Evolutionary conservation across 2,888 invertebrate species (phyloP).

Genomic region (Thera obeliscata): DNA sequence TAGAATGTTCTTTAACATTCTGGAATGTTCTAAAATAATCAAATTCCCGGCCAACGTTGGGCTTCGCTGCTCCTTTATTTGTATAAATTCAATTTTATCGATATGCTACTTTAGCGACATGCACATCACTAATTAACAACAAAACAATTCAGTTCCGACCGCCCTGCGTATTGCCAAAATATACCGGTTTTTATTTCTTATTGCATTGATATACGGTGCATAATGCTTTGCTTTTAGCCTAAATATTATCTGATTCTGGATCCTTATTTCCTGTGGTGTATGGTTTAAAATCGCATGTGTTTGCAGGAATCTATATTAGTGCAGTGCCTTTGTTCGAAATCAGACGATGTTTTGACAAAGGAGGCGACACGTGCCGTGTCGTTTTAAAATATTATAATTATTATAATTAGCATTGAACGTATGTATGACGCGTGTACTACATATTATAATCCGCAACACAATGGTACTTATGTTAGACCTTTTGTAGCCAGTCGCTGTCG

Average conservation of each 20-base stretch:
- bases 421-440: constrained; percentile 32
- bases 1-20: no score
- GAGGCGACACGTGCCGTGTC: constrained; percentile 48
- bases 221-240: constrained; percentile 10
- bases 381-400: constrained; percentile 34
- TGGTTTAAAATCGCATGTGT: constrained; percentile 12
- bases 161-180: constrained; percentile 28
- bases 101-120: constrained; percentile 19
- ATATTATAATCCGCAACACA: constrained; percentile 29
- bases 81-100: constrained; percentile 26
- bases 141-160: constrained; percentile 37
- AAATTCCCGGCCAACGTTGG: no score
- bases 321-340: constrained; percentile 44
- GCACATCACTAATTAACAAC: constrained; percentile 47
- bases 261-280: constrained; percentile 14
- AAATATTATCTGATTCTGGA: constrained; percentile 1
- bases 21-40: no score
- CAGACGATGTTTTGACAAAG: constrained; percentile 53
- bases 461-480: constrained; percentile 4
- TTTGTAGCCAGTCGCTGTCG: constrained; percentile 1
- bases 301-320: constrained; percentile 20
- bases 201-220: constrained; percentile 32
- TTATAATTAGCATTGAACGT: constrained; percentile 34
- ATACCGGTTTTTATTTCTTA: constrained; percentile 30
- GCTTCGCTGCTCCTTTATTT: neutral